Evolutionary conservation across 1,140 invertebrate genomes (phyloP), one percentile per base, ranked within the genome.

Genomic region (Mizuhopecten yessoensis): DNA sequence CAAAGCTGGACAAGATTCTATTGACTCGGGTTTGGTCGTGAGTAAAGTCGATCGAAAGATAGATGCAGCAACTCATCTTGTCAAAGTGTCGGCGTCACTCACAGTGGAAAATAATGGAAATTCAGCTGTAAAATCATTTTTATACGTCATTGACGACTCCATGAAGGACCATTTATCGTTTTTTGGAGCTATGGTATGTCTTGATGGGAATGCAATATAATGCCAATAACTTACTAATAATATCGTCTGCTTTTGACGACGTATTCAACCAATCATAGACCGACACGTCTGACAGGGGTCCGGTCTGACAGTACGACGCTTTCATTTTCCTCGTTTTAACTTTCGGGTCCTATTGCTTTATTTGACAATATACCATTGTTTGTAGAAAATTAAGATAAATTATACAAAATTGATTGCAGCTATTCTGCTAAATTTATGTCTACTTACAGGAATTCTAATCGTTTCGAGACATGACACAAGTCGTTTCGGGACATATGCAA

Each of bases 1-100:
- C 92, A 95, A 93, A 88, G 92, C 93, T 15, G 94, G 94, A 86
- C 92, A 94, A 87, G 95, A 94, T 45, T 93, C 94, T 5, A 94
- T 96, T 87, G 94, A 95, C 87, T 87, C 89, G 34, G 94, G 94
- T 91, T 87, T 96, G 7, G 97, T 98, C 36, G 97, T 98, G 91
- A 98, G 97, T 95, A 98, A 98, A 97, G 98, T 98, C 20, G 98
- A 99, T 89, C 97, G 98, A 95, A 97, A 97, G 34, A 97, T 99
- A 89, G 98, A 99, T 97, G 96, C 99, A 88, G 97, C 98, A 9
- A 98, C 98, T 29, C 99, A 99, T 97, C 97, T 99, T 45, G 98
- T 98, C 0, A 99, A 99, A 97, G 97, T 98, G 34, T 97, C 97
- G 17, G 97, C 97, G 10, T 98, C 98, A 96, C 97, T 99, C 92